A percentile compares a stretch with the other conserved stretches of the same genome.
Conservation (phyloP, 1,140 invertebrate genomes). For the Vanessa tameamea region DNA sequence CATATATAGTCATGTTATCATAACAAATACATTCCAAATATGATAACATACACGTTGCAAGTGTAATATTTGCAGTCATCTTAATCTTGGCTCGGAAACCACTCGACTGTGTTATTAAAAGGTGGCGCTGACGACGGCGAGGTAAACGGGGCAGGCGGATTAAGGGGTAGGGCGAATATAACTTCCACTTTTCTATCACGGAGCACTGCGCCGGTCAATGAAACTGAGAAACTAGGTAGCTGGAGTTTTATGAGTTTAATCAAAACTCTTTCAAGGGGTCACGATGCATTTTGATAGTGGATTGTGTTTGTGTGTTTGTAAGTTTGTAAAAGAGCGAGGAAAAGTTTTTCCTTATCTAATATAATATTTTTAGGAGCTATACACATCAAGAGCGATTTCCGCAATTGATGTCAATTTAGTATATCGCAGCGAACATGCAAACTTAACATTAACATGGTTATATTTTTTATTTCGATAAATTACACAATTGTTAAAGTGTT, state of each 20-base stretch:
- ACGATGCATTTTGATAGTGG: background rate
- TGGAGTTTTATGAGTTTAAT: conserved; percentile 74
- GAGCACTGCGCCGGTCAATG: conserved; percentile 42
- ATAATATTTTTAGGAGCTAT: too few species aligned
- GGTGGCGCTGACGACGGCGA: conserved; percentile 58
- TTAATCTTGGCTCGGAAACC: conserved; percentile 68
- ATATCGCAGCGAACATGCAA: background rate
- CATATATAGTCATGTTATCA: background rate
- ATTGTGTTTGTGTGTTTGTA: too few species aligned
- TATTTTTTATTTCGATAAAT: background rate
- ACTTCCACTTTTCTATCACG: conserved; percentile 65
- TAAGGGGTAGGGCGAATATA: conserved; percentile 63
- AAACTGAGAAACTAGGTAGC: conserved; percentile 49
- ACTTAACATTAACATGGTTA: background rate
- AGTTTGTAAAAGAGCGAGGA: too few species aligned
- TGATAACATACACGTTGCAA: conserved; percentile 43
- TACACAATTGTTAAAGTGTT: too few species aligned
- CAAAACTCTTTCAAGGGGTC: conserved; percentile 55
- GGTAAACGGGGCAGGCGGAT: conserved; percentile 51
- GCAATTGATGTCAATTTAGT: background rate
- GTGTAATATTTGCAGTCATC: conserved; percentile 70
- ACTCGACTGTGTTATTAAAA: conserved; percentile 80
- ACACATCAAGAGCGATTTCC: too few species aligned
- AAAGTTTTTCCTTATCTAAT: too few species aligned
- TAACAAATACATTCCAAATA: conserved; percentile 20